Conservation (phyloP, 2,113 vertebrate genomes). For the Erythrocercus mccallii region DNA sequence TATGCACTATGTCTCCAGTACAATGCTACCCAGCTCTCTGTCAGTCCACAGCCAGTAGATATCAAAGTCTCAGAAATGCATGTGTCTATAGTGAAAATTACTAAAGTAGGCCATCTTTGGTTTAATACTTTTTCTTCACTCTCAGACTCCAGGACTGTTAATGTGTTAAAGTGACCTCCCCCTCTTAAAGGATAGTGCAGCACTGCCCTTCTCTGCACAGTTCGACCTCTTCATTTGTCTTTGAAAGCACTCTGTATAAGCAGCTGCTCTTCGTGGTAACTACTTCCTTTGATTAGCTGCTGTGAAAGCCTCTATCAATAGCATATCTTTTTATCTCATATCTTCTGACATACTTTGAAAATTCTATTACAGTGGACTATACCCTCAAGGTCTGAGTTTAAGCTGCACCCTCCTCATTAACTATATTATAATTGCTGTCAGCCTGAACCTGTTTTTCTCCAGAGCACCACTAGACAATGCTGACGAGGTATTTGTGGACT, state of each 20-base stretch:
- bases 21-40: background rate
- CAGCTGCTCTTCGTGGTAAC: background rate
- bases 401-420: conserved; percentile 37
- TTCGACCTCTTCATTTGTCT: background rate
- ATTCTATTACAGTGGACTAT: conserved; percentile 45
- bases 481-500: background rate
- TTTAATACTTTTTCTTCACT: background rate
- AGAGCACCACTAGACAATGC: background rate
- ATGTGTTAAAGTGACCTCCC: background rate
- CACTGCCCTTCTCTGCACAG: background rate
- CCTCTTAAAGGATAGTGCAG: background rate
- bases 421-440: conserved; percentile 5
- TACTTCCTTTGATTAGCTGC: conserved; percentile 25
- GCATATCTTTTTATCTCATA: conserved; percentile 8
- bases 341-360: conserved; percentile 34
- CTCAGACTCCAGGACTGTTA: background rate
- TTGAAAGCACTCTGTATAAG: background rate
- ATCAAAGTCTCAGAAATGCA: background rate
- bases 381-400: conserved; percentile 54
- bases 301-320: background rate
- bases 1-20: background rate
- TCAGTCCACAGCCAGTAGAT: background rate
- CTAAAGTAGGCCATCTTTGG: background rate
- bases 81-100: background rate
- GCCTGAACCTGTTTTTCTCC: conserved; percentile 29